Percentiles rank a stretch among this genome's conserved stretches.
These are phyloP conservation scores for Zootermopsis nevadensis DNA, from an alignment of 2,888 invertebrate genomes.

Conservation along the genomic window DNA sequence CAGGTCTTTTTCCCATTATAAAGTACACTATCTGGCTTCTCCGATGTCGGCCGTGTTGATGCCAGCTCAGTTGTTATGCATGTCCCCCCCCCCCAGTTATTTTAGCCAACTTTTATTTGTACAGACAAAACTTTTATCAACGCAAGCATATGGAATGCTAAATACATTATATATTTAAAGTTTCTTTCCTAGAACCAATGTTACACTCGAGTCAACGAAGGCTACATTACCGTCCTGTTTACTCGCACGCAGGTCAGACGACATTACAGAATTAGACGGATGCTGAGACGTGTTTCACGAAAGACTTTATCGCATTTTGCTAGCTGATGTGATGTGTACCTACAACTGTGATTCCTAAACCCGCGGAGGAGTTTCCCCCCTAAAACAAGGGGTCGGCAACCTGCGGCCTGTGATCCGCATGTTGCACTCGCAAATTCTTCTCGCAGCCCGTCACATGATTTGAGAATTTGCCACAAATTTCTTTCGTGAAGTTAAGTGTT, in stretches of 20 bases:
- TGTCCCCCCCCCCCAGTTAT: neutral
- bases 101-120: neutral
- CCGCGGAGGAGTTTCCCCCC: too few species aligned
- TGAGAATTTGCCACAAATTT: too few species aligned
- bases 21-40: neutral
- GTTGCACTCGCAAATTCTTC: too few species aligned
- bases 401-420: too few species aligned
- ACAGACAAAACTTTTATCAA: neutral
- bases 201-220: neutral
- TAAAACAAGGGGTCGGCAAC: too few species aligned
- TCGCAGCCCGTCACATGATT: too few species aligned
- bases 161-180: neutral
- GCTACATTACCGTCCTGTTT: neutral
- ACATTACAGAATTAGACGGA: neutral
- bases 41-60: neutral
- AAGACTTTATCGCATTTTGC: neutral
- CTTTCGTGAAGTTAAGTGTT: too few species aligned
- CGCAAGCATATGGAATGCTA: neutral
- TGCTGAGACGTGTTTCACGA: neutral
- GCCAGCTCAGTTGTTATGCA: neutral
- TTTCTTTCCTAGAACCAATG: neutral
- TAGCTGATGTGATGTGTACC: too few species aligned
- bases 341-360: too few species aligned
- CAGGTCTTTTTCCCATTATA: neutral
- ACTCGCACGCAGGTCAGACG: neutral